phyloP scores from a whole-genome alignment of 2,113 vertebrate genomes.

The Origma solitaria region DNA sequence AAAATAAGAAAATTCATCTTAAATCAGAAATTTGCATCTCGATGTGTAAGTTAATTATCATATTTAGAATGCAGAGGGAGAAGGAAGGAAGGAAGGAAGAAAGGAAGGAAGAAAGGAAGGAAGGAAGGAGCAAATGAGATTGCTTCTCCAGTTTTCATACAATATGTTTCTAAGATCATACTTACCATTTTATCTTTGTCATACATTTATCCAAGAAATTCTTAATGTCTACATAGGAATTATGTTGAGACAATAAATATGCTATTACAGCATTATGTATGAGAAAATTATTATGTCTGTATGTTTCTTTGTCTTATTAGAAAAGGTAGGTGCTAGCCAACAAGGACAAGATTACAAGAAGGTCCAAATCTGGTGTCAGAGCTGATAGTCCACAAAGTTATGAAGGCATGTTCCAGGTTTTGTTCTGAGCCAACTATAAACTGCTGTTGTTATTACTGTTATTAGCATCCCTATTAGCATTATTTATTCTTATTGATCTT shows the following conservation, averaged over 20 bases:
- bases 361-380: background rate
- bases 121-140: background rate
- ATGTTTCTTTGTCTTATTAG: background rate
- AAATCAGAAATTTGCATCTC: background rate
- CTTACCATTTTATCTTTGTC: background rate
- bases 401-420: background rate
- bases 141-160: background rate
- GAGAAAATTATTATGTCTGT: background rate
- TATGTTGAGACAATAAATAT: background rate
- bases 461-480: background rate
- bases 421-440: background rate
- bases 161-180: background rate
- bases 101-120: no score
- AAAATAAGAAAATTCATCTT: background rate
- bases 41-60: background rate
- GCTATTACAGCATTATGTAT: background rate
- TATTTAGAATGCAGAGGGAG: background rate
- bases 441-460: background rate
- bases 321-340: background rate
- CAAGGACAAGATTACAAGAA: background rate
- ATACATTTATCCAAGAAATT: background rate
- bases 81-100: no score
- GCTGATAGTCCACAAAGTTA: background rate
- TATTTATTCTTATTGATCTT: background rate
- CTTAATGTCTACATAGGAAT: background rate